Conservation (phyloP, 2,888 invertebrate genomes). For the Acanthoscelides obtectus region DNA sequence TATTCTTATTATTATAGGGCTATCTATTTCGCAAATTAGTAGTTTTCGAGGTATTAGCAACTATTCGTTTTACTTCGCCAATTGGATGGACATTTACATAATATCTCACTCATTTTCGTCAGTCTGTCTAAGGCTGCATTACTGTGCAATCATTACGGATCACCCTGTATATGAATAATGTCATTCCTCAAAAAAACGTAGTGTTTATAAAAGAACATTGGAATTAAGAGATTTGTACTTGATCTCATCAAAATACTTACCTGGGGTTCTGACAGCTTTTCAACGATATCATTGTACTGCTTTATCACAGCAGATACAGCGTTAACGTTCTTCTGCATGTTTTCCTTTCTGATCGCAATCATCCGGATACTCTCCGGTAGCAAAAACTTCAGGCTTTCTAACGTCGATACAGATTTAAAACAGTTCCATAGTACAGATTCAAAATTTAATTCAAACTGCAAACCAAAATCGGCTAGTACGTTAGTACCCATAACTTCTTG, state of each 20-base stretch:
- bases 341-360: slow-evolving; percentile 58
- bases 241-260: slow-evolving; percentile 37
- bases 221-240: too few species aligned
- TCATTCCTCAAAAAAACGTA: too few species aligned
- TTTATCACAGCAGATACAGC: slow-evolving; percentile 55
- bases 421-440: slow-evolving; percentile 60
- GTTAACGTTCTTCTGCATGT: slow-evolving; percentile 63
- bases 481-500: slow-evolving; percentile 64
- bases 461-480: slow-evolving; percentile 62
- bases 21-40: too few species aligned
- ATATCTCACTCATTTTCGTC: too few species aligned
- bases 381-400: slow-evolving; percentile 65
- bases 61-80: too few species aligned
- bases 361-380: slow-evolving; percentile 52
- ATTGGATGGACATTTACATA: too few species aligned
- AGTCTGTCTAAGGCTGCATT: too few species aligned
- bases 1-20: too few species aligned
- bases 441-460: slow-evolving; percentile 65
- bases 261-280: slow-evolving; percentile 67
- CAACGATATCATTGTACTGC: slow-evolving; percentile 61
- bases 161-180: too few species aligned
- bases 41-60: too few species aligned
- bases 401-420: slow-evolving; percentile 67
- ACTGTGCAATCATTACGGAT: too few species aligned
- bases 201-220: too few species aligned